These are phyloP conservation scores for Acrocera orbiculus DNA, from an alignment of 2,888 invertebrate genomes.

Conservation along the genomic window DNA sequence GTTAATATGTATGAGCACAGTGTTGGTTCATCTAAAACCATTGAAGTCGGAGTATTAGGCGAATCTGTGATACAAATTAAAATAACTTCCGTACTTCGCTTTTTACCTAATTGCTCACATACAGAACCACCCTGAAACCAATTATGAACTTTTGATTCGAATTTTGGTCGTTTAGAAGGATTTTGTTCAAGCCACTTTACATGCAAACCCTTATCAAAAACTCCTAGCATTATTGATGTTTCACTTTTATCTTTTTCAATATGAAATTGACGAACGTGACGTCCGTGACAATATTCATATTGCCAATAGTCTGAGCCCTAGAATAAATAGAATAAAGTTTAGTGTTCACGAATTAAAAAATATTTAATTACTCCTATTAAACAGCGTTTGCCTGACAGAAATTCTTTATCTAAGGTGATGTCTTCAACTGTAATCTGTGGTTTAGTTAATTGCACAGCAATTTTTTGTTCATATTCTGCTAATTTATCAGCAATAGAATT, in stretches of 20 bases:
- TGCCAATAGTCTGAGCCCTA: slow-evolving; percentile 96
- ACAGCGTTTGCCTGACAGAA: slow-evolving; percentile 71
- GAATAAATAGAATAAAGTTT: slow-evolving; percentile 8
- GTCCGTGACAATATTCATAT: slow-evolving; percentile 92
- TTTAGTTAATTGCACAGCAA: neutral
- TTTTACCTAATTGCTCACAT: slow-evolving; percentile 68
- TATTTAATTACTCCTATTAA: slow-evolving; percentile 52
- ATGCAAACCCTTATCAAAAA: slow-evolving; percentile 64
- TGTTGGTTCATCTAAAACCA: slow-evolving; percentile 79
- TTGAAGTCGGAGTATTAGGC: slow-evolving; percentile 57
- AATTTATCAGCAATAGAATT: slow-evolving; percentile 2
- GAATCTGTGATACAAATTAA: slow-evolving; percentile 57
- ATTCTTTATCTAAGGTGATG: slow-evolving; percentile 55
- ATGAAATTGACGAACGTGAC: slow-evolving; percentile 77
- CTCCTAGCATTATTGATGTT: slow-evolving; percentile 57
- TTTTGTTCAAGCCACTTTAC: slow-evolving; percentile 67
- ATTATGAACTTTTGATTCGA: slow-evolving; percentile 56
- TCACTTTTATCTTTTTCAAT: slow-evolving; percentile 57
- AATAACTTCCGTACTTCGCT: slow-evolving; percentile 72
- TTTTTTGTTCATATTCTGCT: neutral
- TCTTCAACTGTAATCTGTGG: too few relatives aligned
- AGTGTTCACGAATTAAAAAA: too few relatives aligned
- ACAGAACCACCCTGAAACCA: slow-evolving; percentile 71
- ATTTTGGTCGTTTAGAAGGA: slow-evolving; percentile 64
- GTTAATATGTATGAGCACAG: slow-evolving; percentile 87